Evolutionary conservation across 2,888 invertebrate genomes (phyloP).

Genomic region (Conus canariensis): DNA sequence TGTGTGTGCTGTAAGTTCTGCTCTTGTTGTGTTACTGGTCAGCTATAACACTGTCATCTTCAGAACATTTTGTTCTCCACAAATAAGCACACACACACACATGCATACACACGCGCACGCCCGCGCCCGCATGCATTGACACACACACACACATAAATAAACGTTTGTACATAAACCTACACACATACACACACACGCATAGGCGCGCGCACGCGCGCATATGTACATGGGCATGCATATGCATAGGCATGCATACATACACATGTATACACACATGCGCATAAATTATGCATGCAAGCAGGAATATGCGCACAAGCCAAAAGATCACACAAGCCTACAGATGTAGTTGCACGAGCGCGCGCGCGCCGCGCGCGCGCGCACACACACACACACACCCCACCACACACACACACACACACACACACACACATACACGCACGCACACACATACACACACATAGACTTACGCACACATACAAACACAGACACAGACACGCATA

Average conservation of each 20-base stretch:
- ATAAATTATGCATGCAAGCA: background rate
- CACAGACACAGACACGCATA: background rate
- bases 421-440: background rate
- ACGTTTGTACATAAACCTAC: background rate
- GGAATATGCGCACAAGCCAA: background rate
- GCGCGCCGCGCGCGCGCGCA: background rate
- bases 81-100: background rate
- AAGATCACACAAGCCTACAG: background rate
- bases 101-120: background rate
- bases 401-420: background rate
- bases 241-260: background rate
- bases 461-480: constrained; percentile 13
- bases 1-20: no score
- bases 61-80: background rate
- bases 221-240: background rate
- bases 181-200: constrained; percentile 21
- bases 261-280: background rate
- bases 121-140: background rate
- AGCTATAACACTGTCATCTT: no score
- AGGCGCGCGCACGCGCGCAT: background rate
- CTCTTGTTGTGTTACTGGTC: no score
- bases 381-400: background rate
- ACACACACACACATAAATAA: background rate
- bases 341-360: background rate
- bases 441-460: constrained; percentile 32